phyloP scores from a whole-genome alignment of 2,797 vertebrate genomes.

The Cossypha polioptera region DNA sequence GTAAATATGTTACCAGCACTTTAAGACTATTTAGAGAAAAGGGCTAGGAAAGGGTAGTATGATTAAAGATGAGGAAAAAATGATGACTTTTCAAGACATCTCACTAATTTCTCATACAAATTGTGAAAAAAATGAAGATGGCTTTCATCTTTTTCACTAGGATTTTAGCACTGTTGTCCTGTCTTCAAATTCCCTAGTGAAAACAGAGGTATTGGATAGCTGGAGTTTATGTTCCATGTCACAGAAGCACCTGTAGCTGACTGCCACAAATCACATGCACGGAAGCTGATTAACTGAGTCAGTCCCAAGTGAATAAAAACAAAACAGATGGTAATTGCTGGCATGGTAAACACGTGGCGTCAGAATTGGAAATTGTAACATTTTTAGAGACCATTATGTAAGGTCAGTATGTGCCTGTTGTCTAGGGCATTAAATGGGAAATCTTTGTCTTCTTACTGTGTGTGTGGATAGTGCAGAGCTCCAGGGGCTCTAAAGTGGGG shows the following conservation, averaged over 20 bases:
- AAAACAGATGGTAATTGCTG: neutral
- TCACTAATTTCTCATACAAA: neutral
- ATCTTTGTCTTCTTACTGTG: neutral
- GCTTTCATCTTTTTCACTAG: neutral
- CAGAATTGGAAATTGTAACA: neutral
- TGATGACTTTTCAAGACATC: neutral
- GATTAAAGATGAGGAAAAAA: neutral
- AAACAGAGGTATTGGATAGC: slow-evolving; percentile 2
- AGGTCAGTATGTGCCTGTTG: neutral
- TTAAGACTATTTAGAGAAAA: neutral
- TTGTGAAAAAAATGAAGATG: neutral
- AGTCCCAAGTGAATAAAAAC: neutral
- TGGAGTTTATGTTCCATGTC: slow-evolving; percentile 3
- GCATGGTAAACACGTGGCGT: neutral
- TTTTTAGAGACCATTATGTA: neutral
- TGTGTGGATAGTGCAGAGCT: neutral
- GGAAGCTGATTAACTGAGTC: neutral
- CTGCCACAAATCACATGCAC: neutral
- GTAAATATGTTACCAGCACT: neutral
- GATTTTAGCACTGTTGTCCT: slow-evolving; percentile 15
- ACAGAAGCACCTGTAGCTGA: neutral
- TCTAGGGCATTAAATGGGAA: neutral
- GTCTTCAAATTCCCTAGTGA: neutral
- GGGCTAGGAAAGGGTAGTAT: neutral
- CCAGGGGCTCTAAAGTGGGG: neutral